A percentile compares a stretch with the other conserved stretches of the same genome.
These are phyloP conservation scores for Trissonchulus latispiculum DNA, from an alignment of 2,888 invertebrate genomes.

Conservation along the genomic window DNA sequence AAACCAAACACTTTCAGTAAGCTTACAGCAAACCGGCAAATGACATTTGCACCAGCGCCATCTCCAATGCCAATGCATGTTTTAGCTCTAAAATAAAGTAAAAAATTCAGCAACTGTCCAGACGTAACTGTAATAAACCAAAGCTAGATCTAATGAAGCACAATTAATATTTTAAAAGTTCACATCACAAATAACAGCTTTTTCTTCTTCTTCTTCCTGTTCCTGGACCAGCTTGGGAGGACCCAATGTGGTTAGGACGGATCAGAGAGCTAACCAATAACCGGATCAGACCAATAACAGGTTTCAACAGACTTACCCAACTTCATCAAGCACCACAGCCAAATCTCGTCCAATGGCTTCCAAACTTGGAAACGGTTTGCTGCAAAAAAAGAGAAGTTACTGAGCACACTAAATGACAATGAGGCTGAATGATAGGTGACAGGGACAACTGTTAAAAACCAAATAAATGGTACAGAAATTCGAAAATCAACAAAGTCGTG, in stretches of 20 bases:
- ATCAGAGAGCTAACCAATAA: no score
- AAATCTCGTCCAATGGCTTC: conserved; percentile 71
- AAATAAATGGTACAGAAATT: neutral
- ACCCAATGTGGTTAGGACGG: no score
- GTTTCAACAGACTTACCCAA: no score
- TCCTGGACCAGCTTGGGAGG: no score
- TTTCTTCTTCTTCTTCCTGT: neutral
- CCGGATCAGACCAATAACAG: no score
- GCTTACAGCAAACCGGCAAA: conserved; percentile 66
- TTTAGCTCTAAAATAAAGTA: conserved; percentile 53
- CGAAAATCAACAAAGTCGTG: neutral
- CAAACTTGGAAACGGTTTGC: conserved; percentile 68
- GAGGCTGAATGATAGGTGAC: neutral
- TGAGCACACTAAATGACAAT: neutral
- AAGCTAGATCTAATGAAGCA: neutral
- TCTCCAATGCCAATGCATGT: conserved; percentile 75
- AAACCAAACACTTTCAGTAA: no score
- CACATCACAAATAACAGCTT: neutral
- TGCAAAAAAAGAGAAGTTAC: conserved; percentile 44
- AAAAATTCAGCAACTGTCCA: conserved; percentile 10
- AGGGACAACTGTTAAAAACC: no score
- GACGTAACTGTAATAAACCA: neutral
- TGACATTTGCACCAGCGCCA: conserved; percentile 74
- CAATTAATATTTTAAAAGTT: neutral
- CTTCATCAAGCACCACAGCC: conserved; percentile 66